Conservation (phyloP, 2,113 vertebrate genomes). For the Anguilla japonica region DNA sequence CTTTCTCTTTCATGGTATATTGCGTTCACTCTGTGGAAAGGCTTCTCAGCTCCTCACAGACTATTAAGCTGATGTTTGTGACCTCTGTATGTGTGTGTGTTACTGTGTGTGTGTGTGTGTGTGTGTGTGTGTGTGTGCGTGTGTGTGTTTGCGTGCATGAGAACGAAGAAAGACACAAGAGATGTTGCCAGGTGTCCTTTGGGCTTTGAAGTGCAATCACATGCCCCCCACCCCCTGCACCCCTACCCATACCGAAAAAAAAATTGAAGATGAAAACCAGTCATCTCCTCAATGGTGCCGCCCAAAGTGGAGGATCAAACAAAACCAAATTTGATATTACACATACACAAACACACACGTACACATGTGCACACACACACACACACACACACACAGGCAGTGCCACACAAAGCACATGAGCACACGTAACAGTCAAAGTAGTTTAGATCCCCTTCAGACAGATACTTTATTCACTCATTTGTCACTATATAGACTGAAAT, state of each 20-base stretch:
- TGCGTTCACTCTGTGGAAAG: background rate
- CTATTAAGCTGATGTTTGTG: slow-evolving; percentile 1
- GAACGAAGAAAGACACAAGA: slow-evolving; percentile 4
- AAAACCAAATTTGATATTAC: slow-evolving; percentile 4
- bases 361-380: slow-evolving; percentile 6
- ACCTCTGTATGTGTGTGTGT: background rate
- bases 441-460: background rate
- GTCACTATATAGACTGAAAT: background rate
- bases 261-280: slow-evolving; percentile 21
- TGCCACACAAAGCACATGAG: background rate
- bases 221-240: slow-evolving; percentile 1
- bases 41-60: background rate
- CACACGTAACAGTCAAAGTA: background rate
- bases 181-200: background rate
- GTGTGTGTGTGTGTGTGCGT: no score
- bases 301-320: slow-evolving; percentile 14
- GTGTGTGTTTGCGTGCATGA: background rate
- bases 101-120: background rate
- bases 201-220: slow-evolving; percentile 16
- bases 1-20: background rate
- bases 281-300: slow-evolving; percentile 3
- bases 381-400: background rate
- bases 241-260: background rate
- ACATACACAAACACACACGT: slow-evolving; percentile 5
- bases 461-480: background rate